Base-by-base conservation (phyloP, 2,797 vertebrate species). In the Adrianichthys oophorus region DNA sequence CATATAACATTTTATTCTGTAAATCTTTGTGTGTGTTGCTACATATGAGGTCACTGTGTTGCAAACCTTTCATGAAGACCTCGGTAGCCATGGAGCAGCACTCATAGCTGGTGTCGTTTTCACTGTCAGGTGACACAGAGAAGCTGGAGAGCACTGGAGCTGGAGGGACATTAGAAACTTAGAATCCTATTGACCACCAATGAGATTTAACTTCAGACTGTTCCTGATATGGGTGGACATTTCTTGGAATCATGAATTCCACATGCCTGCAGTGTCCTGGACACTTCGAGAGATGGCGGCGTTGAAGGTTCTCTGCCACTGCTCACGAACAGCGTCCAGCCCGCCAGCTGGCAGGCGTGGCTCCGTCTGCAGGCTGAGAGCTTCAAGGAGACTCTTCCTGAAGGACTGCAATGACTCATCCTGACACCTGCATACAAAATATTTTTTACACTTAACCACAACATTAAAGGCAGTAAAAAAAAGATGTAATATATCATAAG, bases 21-120 rank as follows among this genome's bases (percentile, higher is more conserved):
- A 7, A 17, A 14, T 5, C 26, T 29, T 29, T 29, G 6, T 17
- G 2, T n/a, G 2, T 37, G 7, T 0, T 18, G 12, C 10, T 53
- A n/a, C 2, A 26, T 4, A 59, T 15, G 37, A 7, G 2, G 13
- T 40, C 10, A 59, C 12, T 15, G 23, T 47, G 26, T 18, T 65
- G 23, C n/a, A 4, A 55, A 91, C 92, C 92, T 87, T 70, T 90
- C 72, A 92, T 82, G 68, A 72, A 86, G 68, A 93, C 41, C 77
- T 92, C 84, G 5, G 82, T 76, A 61, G 76, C 56, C 48, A 70
- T 19, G 44, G 77, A 76, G 40, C 90, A 92, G 61, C 90, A 92
- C 19, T 50, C 69, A 48, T 56, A 54, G 41, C 47, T 60, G 0
- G 67, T 74, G 0, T 19, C 62, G 76, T 86, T 83, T 44, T 40